phyloP scores from a whole-genome alignment of 2,797 vertebrate genomes.

The Parauchenoglanis punctatus region DNA sequence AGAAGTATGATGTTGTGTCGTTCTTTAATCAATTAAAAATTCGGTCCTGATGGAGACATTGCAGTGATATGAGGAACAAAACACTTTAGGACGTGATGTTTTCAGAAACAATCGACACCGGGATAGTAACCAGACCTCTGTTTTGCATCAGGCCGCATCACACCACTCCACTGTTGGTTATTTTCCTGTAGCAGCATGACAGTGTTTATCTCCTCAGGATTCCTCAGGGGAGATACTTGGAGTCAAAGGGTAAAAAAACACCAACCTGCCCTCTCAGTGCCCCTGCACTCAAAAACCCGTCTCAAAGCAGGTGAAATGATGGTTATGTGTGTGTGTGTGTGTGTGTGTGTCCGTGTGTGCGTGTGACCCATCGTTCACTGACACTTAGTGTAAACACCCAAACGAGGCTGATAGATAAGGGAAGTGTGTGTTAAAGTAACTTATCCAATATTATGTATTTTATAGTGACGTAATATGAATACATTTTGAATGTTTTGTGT shows the following conservation, averaged over 20 bases:
- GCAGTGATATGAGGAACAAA: not conserved
- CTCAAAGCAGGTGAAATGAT: slow-evolving; percentile 16
- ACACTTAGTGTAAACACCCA: slow-evolving; percentile 59
- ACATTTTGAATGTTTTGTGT: not conserved
- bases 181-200: not conserved
- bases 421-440: slow-evolving; percentile 38
- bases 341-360: slow-evolving; percentile 34
- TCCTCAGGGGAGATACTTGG: not conserved
- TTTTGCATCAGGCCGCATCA: not conserved
- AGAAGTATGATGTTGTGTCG: too few species aligned
- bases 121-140: not conserved
- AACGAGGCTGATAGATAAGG: slow-evolving; percentile 56
- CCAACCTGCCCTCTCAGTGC: not conserved
- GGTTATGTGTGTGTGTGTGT: slow-evolving; percentile 7
- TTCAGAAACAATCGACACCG: not conserved
- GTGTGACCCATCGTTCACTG: slow-evolving; percentile 55
- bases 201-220: not conserved
- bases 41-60: not conserved
- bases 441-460: not conserved
- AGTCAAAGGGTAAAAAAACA: not conserved
- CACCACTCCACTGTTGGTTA: not conserved
- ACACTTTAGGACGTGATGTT: not conserved
- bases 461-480: not conserved
- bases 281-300: not conserved
- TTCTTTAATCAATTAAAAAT: not conserved